Conservation (phyloP, 2,797 vertebrate species). For the Lindbergichthys nudifrons region DNA sequence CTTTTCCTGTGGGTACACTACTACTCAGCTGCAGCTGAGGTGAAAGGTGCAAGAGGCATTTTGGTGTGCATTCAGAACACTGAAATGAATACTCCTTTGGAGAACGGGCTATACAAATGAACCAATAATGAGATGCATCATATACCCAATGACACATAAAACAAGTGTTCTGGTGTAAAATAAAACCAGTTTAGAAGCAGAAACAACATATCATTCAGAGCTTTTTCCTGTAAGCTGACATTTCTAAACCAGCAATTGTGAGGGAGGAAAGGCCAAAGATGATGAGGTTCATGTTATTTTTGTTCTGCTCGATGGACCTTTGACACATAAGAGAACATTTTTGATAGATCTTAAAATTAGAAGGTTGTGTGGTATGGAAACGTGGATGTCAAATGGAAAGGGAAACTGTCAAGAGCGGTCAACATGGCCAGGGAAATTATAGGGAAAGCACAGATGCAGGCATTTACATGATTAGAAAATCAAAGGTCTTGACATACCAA, state of each 20-base stretch:
- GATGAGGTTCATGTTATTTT: conserved; percentile 1
- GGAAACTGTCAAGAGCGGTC: not conserved
- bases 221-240: not conserved
- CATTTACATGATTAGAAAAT: not conserved
- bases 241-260: not conserved
- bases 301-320: conserved; percentile 9
- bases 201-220: not conserved
- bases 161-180: conserved; percentile 3
- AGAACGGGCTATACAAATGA: not conserved
- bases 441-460: not conserved
- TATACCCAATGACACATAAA: not conserved
- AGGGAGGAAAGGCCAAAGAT: conserved; percentile 18
- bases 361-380: not conserved
- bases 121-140: conserved; percentile 7
- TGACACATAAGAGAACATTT: conserved; percentile 8
- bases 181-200: too few relatives aligned
- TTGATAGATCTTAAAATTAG: not conserved
- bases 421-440: not conserved
- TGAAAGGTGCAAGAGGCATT: not conserved
- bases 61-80: not conserved
- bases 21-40: not conserved
- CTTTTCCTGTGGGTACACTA: not conserved
- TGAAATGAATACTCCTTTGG: not conserved
- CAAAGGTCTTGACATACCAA: not conserved
- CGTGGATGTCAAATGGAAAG: not conserved